Conservation (phyloP, 2,113 vertebrate genomes). For the Ptyas mucosa region DNA sequence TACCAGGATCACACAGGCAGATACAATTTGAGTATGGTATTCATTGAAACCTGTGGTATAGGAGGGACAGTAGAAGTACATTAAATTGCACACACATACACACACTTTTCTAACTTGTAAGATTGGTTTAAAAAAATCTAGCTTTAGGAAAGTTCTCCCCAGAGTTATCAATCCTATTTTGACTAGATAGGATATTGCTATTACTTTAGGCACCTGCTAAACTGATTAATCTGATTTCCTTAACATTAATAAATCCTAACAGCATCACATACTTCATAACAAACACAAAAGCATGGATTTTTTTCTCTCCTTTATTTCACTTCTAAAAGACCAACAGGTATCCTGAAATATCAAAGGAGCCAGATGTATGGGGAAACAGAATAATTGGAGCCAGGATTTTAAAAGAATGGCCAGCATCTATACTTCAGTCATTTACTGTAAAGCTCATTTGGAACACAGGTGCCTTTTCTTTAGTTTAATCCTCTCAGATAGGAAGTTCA, state of each 20-base stretch:
- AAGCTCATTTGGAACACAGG: background rate
- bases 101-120: background rate
- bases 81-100: background rate
- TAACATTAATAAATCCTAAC: background rate
- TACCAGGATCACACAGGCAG: background rate
- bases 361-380: background rate
- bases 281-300: background rate
- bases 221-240: background rate
- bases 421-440: background rate
- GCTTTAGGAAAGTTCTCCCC: background rate
- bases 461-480: background rate
- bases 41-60: background rate
- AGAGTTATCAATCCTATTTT: background rate
- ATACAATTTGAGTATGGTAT: background rate
- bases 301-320: background rate
- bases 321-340: background rate
- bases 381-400: background rate
- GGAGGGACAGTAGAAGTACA: background rate
- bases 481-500: background rate
- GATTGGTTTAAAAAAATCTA: background rate
- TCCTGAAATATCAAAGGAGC: background rate
- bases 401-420: background rate
- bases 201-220: background rate
- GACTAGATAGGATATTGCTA: background rate
- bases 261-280: background rate